Percentiles rank a stretch among this genome's conserved stretches.
Conservation (phyloP, 1,140 invertebrate species). For the Rhynchophorus ferrugineus region DNA sequence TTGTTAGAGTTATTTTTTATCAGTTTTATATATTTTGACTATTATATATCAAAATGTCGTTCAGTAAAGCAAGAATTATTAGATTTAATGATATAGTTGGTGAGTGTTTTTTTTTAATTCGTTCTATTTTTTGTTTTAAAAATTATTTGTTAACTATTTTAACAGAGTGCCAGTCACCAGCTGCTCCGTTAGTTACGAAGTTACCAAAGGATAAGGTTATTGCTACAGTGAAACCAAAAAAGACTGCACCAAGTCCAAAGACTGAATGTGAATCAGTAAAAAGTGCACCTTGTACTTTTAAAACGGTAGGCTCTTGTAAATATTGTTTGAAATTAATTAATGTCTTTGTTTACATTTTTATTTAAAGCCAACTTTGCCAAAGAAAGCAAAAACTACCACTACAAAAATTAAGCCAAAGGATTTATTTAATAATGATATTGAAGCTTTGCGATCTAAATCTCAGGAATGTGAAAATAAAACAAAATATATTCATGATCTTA, state of each 20-base stretch:
- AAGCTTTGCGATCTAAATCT: conserved; percentile 37
- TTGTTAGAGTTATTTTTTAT: too few species aligned
- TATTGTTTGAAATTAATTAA: conserved; percentile 5
- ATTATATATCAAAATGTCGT: conserved; percentile 33
- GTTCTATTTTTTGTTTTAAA: conserved; percentile 6
- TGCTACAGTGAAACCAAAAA: conserved; percentile 19
- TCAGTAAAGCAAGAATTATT: conserved; percentile 38
- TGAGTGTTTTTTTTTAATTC: conserved; percentile 23
- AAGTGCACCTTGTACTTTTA: conserved; percentile 30
- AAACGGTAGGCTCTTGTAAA: conserved; percentile 31
- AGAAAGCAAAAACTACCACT: conserved; percentile 27
- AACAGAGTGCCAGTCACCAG: conserved; percentile 19
- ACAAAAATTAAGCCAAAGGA: conserved; percentile 23
- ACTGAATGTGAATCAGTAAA: conserved; percentile 31
- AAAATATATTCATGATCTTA: conserved; percentile 35
- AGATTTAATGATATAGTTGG: conserved; percentile 37
- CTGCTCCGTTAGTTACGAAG: conserved; percentile 33
- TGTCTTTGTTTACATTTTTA: conserved; percentile 12
- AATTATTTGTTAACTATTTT: conserved; percentile 8
- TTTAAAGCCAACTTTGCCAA: conserved; percentile 34
- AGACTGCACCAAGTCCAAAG: conserved; percentile 18
- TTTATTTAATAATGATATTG: conserved; percentile 25
- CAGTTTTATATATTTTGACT: too few species aligned
- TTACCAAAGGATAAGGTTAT: conserved; percentile 31
- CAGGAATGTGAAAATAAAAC: conserved; percentile 40